Base-by-base conservation (phyloP, 2,797 vertebrate species). In the Mastacembelus armatus region DNA sequence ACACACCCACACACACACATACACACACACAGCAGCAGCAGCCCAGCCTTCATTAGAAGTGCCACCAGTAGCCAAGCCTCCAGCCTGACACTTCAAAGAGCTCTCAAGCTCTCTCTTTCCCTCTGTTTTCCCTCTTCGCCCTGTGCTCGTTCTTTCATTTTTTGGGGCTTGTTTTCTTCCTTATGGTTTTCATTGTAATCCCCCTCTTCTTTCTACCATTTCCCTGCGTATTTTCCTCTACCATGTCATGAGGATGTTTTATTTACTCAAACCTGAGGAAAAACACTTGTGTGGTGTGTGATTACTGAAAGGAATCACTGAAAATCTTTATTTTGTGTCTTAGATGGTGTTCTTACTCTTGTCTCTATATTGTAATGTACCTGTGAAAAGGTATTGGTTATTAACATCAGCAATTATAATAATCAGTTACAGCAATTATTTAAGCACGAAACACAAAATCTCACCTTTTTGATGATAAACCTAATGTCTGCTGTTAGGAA, bases 61-160 rank as follows among this genome's bases (percentile, higher is more conserved):
- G 74, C 81, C 82, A 84, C 71, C 77, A 73, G 86, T 81, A 80
- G 83, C 79, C 67, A 80, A 83, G 65, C 75, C 73, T 73, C 64
- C 71, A 87, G 79, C 69, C 61, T 61, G 61, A 74, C 83, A 83
- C 88, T 85, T 89, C 85, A 90, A 88, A 90, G 71, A n/a, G n/a
- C n/a, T n/a, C n/a, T n/a, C n/a, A n/a, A 63, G 44, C 50, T 19
- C 40, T 63, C 52, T 60, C 42, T 51, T 15, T 54, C 60, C 67
- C 43, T 57, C n/a, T 0, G 5, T 44, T 67, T 54, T 1, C 18
- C 30, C 5, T 66, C 61, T 61, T 16, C 33, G 47, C 19, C 15
- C 33, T 33, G 7, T 38, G 60, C 50, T 63, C 18, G 0, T 51
- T 61, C 58, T 71, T 54, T 66, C 29, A 50, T 72, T 83, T 71